Evolutionary conservation across 2,888 invertebrate species (phyloP), one percentile per base, ranked within the genome.

Genomic region (Tuta absoluta): DNA sequence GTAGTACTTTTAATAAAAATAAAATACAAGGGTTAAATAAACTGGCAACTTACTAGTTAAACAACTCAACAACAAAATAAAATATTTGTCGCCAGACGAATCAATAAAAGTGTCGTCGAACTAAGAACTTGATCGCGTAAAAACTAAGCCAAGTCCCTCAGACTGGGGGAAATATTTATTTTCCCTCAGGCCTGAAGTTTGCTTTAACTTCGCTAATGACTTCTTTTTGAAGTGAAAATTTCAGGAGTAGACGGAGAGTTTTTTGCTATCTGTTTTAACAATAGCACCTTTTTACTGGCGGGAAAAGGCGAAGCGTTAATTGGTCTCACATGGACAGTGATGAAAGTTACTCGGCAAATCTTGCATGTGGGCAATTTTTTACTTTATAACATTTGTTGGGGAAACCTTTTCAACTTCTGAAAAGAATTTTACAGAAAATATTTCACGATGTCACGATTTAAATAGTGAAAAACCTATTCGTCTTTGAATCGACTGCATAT

Each of bases 191-290:
- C 77, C 74, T 75, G 76, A 84, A 87, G 79, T 88, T 85, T 77
- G 75, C 75, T 75, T 72, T 75, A 88, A 87, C 83, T 89, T 85
- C 69, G 78, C 84, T 90, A 90, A 89, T 88, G 88, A 89, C 88
- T 87, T 87, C 86, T 89, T 89, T 89, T 82, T 79, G 75, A 82
- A 82, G 80, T 80, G 73, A 75, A 75, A 85, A 89, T 84, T 87
- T 87, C 78, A 77, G 75, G 75, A 78, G 81, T 78, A 75, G 78
- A 81, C 85, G 77, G 78, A 79, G 81, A 82, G 81, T 81, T 82
- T 84, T 78, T 81, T 80, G 80, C 81, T 85, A 83, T 85, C 83
- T 82, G 76, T 82, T 85, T 81, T 84, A 82, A 87, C 84, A 86
- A 86, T 82, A 84, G 79, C 24, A 24, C 79, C 75, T 72, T 78